Evolutionary conservation across 1,140 invertebrate genomes (phyloP).

Genomic region (Magallana ariakensis): DNA sequence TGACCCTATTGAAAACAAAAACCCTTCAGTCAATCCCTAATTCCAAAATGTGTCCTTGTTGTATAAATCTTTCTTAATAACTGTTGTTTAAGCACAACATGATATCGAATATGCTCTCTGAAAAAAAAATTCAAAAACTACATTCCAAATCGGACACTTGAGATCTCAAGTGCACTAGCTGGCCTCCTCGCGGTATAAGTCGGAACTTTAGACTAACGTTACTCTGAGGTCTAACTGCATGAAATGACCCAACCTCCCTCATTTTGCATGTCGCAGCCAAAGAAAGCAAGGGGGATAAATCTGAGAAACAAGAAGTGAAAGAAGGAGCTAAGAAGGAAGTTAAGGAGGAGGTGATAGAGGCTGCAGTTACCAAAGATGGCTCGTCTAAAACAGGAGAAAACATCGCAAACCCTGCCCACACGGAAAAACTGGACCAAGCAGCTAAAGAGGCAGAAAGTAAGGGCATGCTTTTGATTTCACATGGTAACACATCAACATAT

Average conservation of each 20-base stretch:
- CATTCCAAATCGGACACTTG: no score
- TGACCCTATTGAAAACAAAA: no score
- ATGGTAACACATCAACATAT: not conserved
- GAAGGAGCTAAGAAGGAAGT: constrained; percentile 57
- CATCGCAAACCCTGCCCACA: constrained; percentile 64
- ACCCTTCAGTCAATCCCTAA: no score
- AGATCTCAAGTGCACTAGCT: no score
- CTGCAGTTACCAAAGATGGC: constrained; percentile 49
- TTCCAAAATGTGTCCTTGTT: no score
- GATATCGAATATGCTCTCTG: no score
- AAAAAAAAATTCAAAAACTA: no score
- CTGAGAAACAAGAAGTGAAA: constrained; percentile 41
- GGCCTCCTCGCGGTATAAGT: not conserved
- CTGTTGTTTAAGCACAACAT: no score
- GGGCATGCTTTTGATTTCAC: not conserved
- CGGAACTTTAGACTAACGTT: constrained; percentile 3
- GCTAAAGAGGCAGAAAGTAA: constrained; percentile 36
- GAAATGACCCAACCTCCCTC: not conserved
- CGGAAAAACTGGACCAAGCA: constrained; percentile 61
- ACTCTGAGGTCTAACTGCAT: constrained; percentile 13
- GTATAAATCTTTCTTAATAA: no score
- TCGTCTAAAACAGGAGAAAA: constrained; percentile 64
- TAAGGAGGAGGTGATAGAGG: constrained; percentile 65
- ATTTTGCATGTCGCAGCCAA: constrained; percentile 9
- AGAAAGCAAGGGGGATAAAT: constrained; percentile 24